These are phyloP conservation scores for Helicoverpa zea DNA, from an alignment of 1,140 invertebrate species.

Conservation along the genomic window DNA sequence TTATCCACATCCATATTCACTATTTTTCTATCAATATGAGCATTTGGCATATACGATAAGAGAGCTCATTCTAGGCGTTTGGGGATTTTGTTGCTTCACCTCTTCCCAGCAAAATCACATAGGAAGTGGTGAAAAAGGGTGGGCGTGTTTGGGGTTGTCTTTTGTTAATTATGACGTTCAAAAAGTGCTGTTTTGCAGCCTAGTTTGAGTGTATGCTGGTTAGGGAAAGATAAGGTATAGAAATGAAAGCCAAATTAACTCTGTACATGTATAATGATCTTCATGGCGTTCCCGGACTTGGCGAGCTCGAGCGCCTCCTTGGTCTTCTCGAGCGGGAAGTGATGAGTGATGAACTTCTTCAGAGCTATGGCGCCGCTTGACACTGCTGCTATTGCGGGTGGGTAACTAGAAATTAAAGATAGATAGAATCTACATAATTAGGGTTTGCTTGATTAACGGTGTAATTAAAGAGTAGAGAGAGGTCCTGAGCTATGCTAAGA, in stretches of 20 bases:
- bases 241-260: neutral
- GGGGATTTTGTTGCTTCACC: too few relatives aligned
- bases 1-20: too few relatives aligned
- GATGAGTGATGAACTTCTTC: constrained; percentile 96
- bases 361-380: constrained; percentile 93
- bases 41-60: too few relatives aligned
- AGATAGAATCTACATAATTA: neutral
- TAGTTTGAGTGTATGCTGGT: neutral
- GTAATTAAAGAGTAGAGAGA: neutral
- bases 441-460: neutral
- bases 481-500: neutral
- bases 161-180: too few relatives aligned
- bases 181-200: too few relatives aligned
- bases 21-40: too few relatives aligned
- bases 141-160: too few relatives aligned
- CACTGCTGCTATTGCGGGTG: constrained; percentile 93
- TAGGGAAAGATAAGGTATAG: neutral
- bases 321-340: constrained; percentile 93
- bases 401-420: constrained; percentile 89
- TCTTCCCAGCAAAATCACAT: too few relatives aligned
- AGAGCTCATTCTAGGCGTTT: too few relatives aligned
- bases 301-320: constrained; percentile 95
- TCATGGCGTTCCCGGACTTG: constrained; percentile 91
- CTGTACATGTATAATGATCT: constrained; percentile 95
- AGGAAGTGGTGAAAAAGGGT: too few relatives aligned